These are phyloP conservation scores for Megalops cyprinoides DNA, from an alignment of 2,797 vertebrate species.

Conservation along the genomic window DNA sequence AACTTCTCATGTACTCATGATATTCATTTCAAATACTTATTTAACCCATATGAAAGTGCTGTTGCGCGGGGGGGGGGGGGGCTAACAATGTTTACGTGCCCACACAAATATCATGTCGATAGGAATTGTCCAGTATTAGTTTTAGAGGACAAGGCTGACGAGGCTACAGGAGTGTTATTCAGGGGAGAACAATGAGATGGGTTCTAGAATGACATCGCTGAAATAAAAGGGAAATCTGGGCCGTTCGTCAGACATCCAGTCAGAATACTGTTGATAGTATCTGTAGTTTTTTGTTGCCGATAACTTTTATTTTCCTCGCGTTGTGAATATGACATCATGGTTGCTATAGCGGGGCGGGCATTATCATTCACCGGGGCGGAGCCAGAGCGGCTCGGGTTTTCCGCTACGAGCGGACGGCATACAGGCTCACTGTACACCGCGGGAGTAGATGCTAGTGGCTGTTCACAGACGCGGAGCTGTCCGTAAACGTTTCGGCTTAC, in stretches of 20 bases:
- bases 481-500: neutral
- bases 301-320: constrained; percentile 6
- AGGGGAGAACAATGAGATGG: neutral
- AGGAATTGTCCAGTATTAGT: neutral
- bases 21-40: neutral
- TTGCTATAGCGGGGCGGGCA: neutral
- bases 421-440: neutral
- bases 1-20: neutral
- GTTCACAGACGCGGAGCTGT: constrained; percentile 32
- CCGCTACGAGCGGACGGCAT: neutral
- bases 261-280: neutral
- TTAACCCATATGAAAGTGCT: neutral
- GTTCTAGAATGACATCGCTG: constrained; percentile 7
- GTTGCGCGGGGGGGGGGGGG: too few relatives aligned
- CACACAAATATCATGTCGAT: neutral
- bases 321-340: constrained; percentile 30
- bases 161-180: neutral
- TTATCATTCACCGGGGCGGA: constrained; percentile 24
- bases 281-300: neutral
- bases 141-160: neutral
- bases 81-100: neutral
- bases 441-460: neutral
- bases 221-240: constrained; percentile 5
- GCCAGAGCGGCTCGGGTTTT: constrained; percentile 22
- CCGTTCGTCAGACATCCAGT: neutral